Evolutionary conservation across 1,140 invertebrate species (phyloP), one percentile per base, ranked within the genome.

Genomic region (Philaenus spumarius): DNA sequence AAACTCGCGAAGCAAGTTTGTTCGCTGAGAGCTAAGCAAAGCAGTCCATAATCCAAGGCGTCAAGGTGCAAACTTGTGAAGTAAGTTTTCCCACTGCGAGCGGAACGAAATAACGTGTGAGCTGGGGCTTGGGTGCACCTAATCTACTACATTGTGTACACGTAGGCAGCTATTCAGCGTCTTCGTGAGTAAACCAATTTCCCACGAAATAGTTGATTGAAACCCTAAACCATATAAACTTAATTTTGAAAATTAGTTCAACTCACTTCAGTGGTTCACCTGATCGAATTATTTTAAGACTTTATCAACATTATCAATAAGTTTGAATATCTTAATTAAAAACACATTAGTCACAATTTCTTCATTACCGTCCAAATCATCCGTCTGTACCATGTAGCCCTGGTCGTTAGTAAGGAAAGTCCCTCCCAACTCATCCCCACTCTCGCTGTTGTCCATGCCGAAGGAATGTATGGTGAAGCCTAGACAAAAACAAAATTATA

Each of bases 331-430:
- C 3, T 42, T 42, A 14, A 5, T 5, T 42, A 14, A 42, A 7
- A 19, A 40, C 4, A 39, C 35, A 14, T 37, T 23, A n/a, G 51
- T 14, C 9, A 34, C 1, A 24, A 34, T 39, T 35, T 17, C 2
- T 43, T 30, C 22, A 14, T 17, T 23, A 72, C 71, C 71, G 59
- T 72, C 71, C 55, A 69, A 48, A 9, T 67, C 67, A 52, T 69
- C 67, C 23, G 51, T 51, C 12, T 72, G 70, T 14, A 71, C 70
- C 45, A 71, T 66, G 42, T 69, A 71, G 15, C 45, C 46, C 26
- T 66, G 65, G 11, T 65, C 66, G 20, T 62, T 62, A 19, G 66
- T 62, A 17, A 72, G 56, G 56, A 71, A 71, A 15, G 64, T 55
- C 23, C 67, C 67, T 40, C 63, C 64, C 34, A 73, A 47, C 46